Conservation (phyloP, 2,113 vertebrate genomes). For the Gobiocypris rarus region DNA sequence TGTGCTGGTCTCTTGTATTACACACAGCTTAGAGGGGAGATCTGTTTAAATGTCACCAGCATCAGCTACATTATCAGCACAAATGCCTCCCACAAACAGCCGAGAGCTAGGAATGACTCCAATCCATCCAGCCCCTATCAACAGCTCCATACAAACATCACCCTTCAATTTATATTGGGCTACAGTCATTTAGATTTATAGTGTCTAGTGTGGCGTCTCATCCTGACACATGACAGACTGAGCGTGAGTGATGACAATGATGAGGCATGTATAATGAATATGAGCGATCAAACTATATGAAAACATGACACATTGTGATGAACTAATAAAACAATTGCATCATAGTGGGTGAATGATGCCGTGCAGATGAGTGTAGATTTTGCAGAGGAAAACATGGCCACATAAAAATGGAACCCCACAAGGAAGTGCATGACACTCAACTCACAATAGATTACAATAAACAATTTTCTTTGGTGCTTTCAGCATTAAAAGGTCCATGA, state of each 20-base stretch:
- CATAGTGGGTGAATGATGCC: not conserved
- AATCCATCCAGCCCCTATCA: not conserved
- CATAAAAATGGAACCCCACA: too few species aligned
- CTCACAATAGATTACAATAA: too few species aligned
- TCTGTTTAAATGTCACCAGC: not conserved
- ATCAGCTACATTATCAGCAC: constrained; percentile 6
- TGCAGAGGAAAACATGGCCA: too few species aligned
- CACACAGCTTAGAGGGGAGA: not conserved
- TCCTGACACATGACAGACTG: constrained; percentile 10
- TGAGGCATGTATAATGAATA: not conserved
- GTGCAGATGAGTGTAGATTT: not conserved
- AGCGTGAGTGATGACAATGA: constrained; percentile 20
- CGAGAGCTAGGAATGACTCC: constrained; percentile 10
- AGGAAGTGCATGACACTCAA: too few species aligned
- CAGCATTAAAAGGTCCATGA: too few species aligned
- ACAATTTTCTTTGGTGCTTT: too few species aligned
- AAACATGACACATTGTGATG: not conserved
- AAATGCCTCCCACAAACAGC: constrained; percentile 26
- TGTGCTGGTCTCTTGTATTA: not conserved
- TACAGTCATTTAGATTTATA: constrained; percentile 19
- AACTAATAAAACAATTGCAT: not conserved
- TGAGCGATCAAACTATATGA: not conserved
- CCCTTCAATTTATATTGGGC: not conserved
- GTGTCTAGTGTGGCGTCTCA: not conserved
- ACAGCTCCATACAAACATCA: constrained; percentile 36